These are phyloP conservation scores for Caenorhabditis wallacei DNA, from an alignment of 2,888 invertebrate genomes.

Conservation along the genomic window DNA sequence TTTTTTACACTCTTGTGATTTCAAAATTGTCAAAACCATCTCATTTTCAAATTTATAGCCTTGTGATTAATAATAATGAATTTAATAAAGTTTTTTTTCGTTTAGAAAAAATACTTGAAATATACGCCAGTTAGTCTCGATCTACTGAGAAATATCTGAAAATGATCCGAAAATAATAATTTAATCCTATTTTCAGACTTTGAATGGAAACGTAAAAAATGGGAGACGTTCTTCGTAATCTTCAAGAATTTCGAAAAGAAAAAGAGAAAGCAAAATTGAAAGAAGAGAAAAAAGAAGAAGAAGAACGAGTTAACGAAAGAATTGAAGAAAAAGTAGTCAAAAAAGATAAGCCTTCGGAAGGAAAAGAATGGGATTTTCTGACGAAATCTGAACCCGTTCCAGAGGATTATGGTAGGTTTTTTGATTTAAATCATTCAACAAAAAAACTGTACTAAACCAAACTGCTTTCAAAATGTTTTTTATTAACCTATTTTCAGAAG, in stretches of 20 bases:
- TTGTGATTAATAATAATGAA: neutral
- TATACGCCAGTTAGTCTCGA: too few species aligned
- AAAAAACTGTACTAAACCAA: too few species aligned
- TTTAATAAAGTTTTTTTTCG: too few species aligned
- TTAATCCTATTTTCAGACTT: neutral
- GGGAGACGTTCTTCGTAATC: slow-evolving; percentile 48
- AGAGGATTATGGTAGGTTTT: slow-evolving; percentile 42
- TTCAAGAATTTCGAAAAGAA: slow-evolving; percentile 53
- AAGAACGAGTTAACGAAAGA: slow-evolving; percentile 2
- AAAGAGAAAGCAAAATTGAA: slow-evolving; percentile 38
- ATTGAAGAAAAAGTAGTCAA: slow-evolving; percentile 15
- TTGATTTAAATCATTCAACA: too few species aligned
- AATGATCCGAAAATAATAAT: neutral
- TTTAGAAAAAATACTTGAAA: neutral
- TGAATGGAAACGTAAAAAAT: neutral
- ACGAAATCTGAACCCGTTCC: slow-evolving; percentile 33
- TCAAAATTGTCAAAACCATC: neutral
- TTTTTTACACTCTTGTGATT: neutral
- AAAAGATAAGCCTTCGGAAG: neutral
- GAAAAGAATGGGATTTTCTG: slow-evolving; percentile 43
- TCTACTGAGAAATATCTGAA: too few species aligned
- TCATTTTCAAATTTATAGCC: neutral
- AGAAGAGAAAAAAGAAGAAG: slow-evolving; percentile 8
- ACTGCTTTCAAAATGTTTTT: neutral
- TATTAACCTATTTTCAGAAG: slow-evolving; percentile 26